Evolutionary conservation across 1,140 invertebrate species (phyloP).

Genomic region (Colletes latitarsis): DNA sequence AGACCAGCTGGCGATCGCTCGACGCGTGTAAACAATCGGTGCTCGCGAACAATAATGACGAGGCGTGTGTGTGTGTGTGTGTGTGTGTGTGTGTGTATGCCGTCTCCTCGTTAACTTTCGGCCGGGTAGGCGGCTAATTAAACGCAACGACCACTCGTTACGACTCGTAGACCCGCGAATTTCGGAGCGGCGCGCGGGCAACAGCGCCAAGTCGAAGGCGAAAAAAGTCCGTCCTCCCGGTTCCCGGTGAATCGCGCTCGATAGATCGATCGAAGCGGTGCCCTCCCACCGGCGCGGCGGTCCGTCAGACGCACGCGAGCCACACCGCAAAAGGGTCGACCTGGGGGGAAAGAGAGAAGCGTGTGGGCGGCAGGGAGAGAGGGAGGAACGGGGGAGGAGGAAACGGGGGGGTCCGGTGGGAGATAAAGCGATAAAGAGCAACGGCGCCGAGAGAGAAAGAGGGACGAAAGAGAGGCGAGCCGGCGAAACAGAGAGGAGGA

Average conservation of each 20-base stretch:
- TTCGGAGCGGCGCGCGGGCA: not conserved
- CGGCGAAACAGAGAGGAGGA: slow-evolving; percentile 41
- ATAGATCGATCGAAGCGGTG: slow-evolving; percentile 63
- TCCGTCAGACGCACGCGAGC: slow-evolving; percentile 67
- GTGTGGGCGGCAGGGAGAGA: slow-evolving; percentile 31
- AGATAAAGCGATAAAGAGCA: no score
- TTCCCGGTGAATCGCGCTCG: slow-evolving; percentile 57
- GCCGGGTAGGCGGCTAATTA: slow-evolving; percentile 32
- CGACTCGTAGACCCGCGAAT: not conserved
- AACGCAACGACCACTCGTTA: slow-evolving; percentile 41
- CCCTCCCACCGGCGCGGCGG: slow-evolving; percentile 51
- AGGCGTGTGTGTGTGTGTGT: no score
- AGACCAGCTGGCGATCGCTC: not conserved
- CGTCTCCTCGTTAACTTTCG: slow-evolving; percentile 50
- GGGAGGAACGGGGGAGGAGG: slow-evolving; percentile 54
- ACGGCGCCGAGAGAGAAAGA: slow-evolving; percentile 55
- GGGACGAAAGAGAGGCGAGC: slow-evolving; percentile 58
- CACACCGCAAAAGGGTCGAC: slow-evolving; percentile 67
- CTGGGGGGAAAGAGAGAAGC: slow-evolving; percentile 51
- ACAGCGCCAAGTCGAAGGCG: slow-evolving; percentile 4
- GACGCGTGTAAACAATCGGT: slow-evolving; percentile 6
- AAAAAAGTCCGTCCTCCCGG: slow-evolving; percentile 24
- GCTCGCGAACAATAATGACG: slow-evolving; percentile 27
- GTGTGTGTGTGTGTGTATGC: not conserved
- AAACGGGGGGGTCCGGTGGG: slow-evolving; percentile 62